Evolutionary conservation across 1,140 invertebrate species (phyloP), one percentile per base, ranked within the genome.

Genomic region (Ceratosolen solmsi): DNA sequence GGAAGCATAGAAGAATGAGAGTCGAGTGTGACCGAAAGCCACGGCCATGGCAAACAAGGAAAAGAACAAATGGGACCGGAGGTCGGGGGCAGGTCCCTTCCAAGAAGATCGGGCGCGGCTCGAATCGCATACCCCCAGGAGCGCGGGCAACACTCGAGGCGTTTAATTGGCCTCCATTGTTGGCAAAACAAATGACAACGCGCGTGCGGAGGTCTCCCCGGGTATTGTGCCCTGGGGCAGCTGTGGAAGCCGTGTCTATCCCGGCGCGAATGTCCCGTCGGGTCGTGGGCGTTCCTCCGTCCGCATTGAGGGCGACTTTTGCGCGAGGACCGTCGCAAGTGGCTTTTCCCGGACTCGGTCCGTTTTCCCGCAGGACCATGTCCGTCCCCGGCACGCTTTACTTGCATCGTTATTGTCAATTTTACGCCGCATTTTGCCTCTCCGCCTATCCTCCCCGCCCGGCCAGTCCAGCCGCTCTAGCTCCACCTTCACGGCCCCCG

Each of bases 151-250:
- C 51, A 54, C 36, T 60, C 75, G 56, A 63, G 13, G n/a, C 33
- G 27, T 63, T 83, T 80, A 80, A 85, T 83, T 76, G 58, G 41
- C 25, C n/a, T 51, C 72, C 60, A 83, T 82, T 84, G 83, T 82
- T 85, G 79, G 65, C 82, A 81, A 83, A 85, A 85, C 82, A 85
- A 84, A 82, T 63, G 51, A 46, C 49, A 1, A 58, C 36, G 25
- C 75, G 72, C 72, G 72, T 49, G 49, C 51, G 72, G 20, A 33
- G 13, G n/a, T n/a, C 11, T n/a, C 27, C 51, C 20, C 15, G 22
- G 41, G 41, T 36, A 25, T 68, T 36, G 33, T 36, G n/a, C n/a
- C n/a, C 2, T 8, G 13, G 3, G 20, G 41, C 70, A 51, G 70
- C 70, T 51, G 70, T 27, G 46, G 41, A 72, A 25, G 15, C 46